Evolutionary conservation across 2,113 vertebrate genomes (phyloP), one percentile per base, ranked within the genome.

Genomic region (Centropus unirufus): DNA sequence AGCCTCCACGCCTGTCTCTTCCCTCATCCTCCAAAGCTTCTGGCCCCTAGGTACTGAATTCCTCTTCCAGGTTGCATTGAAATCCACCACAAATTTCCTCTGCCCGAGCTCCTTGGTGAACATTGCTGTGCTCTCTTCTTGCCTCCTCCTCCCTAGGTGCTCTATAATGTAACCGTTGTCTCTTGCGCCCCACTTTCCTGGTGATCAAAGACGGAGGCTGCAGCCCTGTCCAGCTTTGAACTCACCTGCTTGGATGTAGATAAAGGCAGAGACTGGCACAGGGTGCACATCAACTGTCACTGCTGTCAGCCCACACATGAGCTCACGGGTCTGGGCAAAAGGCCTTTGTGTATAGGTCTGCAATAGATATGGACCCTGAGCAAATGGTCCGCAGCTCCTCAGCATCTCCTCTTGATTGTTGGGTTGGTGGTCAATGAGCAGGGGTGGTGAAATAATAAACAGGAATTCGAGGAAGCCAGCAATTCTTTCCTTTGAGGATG

Each of bases 91-190:
- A 11, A 2, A 1, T 34, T 16, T 9, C 19, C 42, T 74, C 75
- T 59, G 46, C 40, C 36, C 22, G 3, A 11, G 5, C 49, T 83
- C 62, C 15, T 44, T 26, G 21, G 36, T 63, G 72, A 32, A 62
- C 8, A 11, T 5, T 52, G 23, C 6, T 32, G 42, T 0, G 1
- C 8, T 29, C 52, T 59, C 26, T 44, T 52, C 22, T 21, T 39
- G 22, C 22, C 17, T 57, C 18, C 23, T 26, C 34, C 52, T 34
- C 11, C n/a, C 21, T 24, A 9, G 18, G 18, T 26, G 47, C 40
- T n/a, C 2, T 20, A 5, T 3, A 21, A 82, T 7, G 19, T 5
- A 10, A 2, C 8, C 7, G 4, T 8, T 79, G 58, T 26, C 14
- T 63, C 39, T 47, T 4, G 0, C 5, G 42, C 20, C 23, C 26